Percentiles rank a stretch among this genome's conserved stretches.
These are phyloP conservation scores for human DNA, from an alignment of 2,113 vertebrate genomes.

Conservation along the genomic window DNA sequence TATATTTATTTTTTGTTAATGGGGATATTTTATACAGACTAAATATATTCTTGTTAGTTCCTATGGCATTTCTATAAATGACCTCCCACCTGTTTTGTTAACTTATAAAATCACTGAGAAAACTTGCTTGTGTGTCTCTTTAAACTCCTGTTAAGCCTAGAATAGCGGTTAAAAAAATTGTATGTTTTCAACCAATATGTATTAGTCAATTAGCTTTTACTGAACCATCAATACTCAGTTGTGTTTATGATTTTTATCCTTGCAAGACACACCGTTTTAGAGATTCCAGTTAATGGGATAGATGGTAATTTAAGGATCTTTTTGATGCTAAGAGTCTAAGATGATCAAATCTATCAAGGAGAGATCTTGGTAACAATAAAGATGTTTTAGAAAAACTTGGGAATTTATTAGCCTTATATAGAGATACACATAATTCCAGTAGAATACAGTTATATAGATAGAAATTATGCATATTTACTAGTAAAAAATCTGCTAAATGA, in stretches of 20 bases:
- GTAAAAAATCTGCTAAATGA: not conserved
- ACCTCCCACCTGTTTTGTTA: not conserved
- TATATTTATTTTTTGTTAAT: not conserved
- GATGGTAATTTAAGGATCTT: not conserved
- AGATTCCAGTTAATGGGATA: not conserved
- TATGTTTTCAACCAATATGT: not conserved
- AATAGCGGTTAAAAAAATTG: not conserved
- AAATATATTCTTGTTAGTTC: not conserved
- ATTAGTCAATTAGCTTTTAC: slow-evolving; percentile 44
- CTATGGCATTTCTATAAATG: not conserved
- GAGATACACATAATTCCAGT: not conserved
- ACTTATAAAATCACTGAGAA: not conserved
- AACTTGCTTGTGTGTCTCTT: not conserved
- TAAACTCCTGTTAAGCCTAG: not conserved
- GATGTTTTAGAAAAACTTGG: not conserved
- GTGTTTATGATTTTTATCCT: slow-evolving; percentile 18
- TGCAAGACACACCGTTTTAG: slow-evolving; percentile 18
- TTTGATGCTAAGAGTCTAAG: not conserved
- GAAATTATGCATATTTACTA: not conserved
- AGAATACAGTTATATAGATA: not conserved
- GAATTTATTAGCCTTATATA: not conserved
- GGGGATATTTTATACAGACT: not conserved
- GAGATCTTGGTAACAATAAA: not conserved
- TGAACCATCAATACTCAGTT: not conserved
- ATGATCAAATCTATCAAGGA: slow-evolving; percentile 1